These are phyloP conservation scores for Platerodrilus igneus DNA, from an alignment of 2,888 invertebrate genomes.

Conservation along the genomic window DNA sequence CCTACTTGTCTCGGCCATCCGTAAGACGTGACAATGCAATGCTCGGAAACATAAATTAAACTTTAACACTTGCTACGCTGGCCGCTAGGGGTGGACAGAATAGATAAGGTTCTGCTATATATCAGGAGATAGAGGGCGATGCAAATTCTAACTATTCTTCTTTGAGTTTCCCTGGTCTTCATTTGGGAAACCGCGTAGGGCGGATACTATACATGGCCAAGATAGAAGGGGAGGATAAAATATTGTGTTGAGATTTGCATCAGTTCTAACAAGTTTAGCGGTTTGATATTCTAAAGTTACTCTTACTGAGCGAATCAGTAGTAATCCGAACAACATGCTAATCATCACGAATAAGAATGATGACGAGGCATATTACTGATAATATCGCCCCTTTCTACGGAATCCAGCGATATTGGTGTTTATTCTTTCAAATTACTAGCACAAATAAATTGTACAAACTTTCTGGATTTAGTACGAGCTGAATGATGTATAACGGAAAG, in stretches of 20 bases:
- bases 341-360: too few species aligned
- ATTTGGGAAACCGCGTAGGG: slow-evolving; percentile 31
- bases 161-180: slow-evolving; percentile 34
- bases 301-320: slow-evolving; percentile 20
- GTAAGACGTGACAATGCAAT: slow-evolving; percentile 50
- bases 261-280: slow-evolving; percentile 31
- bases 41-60: slow-evolving; percentile 48
- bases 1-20: slow-evolving; percentile 41
- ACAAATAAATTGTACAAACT: too few species aligned
- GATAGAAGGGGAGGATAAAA: slow-evolving; percentile 33
- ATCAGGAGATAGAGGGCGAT: slow-evolving; percentile 44
- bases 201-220: slow-evolving; percentile 30
- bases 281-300: slow-evolving; percentile 22
- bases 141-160: slow-evolving; percentile 46
- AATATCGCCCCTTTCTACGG: too few species aligned
- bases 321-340: slow-evolving; percentile 23
- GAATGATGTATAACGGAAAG: too few species aligned
- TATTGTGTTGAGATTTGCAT: slow-evolving; percentile 32
- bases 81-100: slow-evolving; percentile 48
- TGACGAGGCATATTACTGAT: too few species aligned
- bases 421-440: too few species aligned
- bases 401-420: too few species aligned
- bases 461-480: too few species aligned
- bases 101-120: slow-evolving; percentile 48
- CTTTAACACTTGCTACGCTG: slow-evolving; percentile 48